Percentiles rank a stretch among this genome's conserved stretches.
Conservation (phyloP, 2,888 invertebrate genomes). For the Apamea epomidion region DNA sequence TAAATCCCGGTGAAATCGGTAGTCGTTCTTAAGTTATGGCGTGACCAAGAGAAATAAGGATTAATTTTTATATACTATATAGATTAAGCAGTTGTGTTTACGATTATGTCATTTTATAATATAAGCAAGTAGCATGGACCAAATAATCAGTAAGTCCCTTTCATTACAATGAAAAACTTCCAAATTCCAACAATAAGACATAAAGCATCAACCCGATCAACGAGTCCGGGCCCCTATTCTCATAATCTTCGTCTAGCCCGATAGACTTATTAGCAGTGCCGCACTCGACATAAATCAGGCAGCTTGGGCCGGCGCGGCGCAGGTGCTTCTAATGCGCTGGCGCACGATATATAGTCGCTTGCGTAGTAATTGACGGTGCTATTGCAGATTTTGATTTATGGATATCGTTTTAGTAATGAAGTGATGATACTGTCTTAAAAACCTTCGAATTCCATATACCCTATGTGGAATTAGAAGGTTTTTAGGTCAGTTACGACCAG, state of each 20-base stretch:
- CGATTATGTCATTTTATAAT: too few relatives aligned
- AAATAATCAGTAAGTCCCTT: background rate
- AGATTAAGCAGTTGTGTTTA: too few relatives aligned
- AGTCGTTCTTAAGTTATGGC: too few relatives aligned
- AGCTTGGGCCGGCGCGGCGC: constrained; percentile 57
- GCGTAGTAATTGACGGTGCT: constrained; percentile 64
- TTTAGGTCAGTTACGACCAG: background rate
- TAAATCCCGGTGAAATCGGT: too few relatives aligned
- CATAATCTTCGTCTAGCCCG: constrained; percentile 62
- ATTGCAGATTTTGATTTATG: constrained; percentile 63
- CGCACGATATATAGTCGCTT: constrained; percentile 67
- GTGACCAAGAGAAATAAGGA: too few relatives aligned
- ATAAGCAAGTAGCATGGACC: too few relatives aligned
- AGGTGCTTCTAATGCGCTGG: constrained; percentile 71
- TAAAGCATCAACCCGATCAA: constrained; percentile 25
- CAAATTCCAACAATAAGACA: constrained; percentile 11
- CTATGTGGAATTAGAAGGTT: background rate
- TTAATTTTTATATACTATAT: too few relatives aligned
- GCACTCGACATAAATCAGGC: constrained; percentile 62
- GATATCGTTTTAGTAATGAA: constrained; percentile 46
- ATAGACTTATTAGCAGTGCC: constrained; percentile 64
- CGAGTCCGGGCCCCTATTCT: constrained; percentile 41
- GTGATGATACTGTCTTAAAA: background rate
- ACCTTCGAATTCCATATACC: too few relatives aligned
- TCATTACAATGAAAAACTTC: background rate